Base-by-base conservation (phyloP, 2,888 invertebrate genomes). In the Capitulum mitella region DNA sequence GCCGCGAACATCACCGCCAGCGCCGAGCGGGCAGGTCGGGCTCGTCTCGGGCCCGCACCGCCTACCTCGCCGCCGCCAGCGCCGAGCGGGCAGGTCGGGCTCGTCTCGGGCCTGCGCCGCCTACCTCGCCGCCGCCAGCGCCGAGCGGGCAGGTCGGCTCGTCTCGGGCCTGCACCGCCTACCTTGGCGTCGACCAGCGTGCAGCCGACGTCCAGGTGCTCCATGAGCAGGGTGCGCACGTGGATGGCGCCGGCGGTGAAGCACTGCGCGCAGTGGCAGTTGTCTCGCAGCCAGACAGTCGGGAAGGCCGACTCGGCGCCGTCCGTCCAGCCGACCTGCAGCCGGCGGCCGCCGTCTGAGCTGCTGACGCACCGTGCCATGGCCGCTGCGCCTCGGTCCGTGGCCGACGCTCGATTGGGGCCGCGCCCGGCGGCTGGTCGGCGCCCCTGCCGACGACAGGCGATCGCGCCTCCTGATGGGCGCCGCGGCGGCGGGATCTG, bases 301-400 rank as follows among this genome's bases (percentile, higher is more conserved):
- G 16, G 81, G 81, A 14, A 61, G n/a, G 26, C 61, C 32, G 61
- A 61, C 32, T 32, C 12, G 10, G n/a, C 32, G 14, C 61, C 61
- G 14, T 32, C 61, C 5, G 14, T 3, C 58, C 80, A 70, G 75
- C 79, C 16, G 80, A 81, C 79, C 80, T 79, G 80, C 80, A 80
- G 26, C 3, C 37, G 26, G 19, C 40, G 29, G 40, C 40, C 37
- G 26, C n/a, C 32, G 10, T 34, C 29, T 61, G 8, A 12, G 26
- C 16, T 40, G 34, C 78, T 54, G 26, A n/a, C 46, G 1, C 19
- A 1, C 29, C 40, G 0, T 26, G 32, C 37, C 32, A 37, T 37
- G 12, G 43, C 43, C 43, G 43, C 43, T 43, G 43, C 43, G 5
- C 6, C 43, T 12, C 6, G 6, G 43, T 43, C 6, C 43, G 43